phyloP scores from a whole-genome alignment of 1,140 invertebrate species.

The Diachasmimorpha longicaudata region DNA sequence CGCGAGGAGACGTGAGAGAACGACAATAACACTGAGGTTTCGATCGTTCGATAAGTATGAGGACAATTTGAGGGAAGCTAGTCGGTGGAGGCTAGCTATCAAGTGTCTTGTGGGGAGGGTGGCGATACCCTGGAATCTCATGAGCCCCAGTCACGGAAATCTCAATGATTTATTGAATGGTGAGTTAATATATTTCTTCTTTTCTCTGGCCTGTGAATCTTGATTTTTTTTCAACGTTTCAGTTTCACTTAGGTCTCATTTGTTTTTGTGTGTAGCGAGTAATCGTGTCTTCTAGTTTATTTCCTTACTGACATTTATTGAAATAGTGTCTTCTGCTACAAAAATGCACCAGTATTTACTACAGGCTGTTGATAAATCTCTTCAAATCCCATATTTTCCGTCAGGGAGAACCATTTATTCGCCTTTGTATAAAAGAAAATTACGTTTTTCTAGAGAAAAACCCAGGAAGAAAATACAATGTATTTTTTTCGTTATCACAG shows the following conservation, averaged over 20 bases:
- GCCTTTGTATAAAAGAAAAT: too few relatives aligned
- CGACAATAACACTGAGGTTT: constrained; percentile 80
- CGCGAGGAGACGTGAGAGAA: constrained; percentile 72
- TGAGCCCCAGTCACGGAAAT: constrained; percentile 53
- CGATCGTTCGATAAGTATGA: constrained; percentile 81
- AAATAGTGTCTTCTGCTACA: too few relatives aligned
- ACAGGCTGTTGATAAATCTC: too few relatives aligned
- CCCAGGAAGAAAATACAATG: too few relatives aligned
- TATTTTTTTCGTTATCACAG: too few relatives aligned
- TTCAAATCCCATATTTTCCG: too few relatives aligned
- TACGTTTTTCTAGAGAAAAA: too few relatives aligned
- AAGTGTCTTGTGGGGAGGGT: constrained; percentile 70
- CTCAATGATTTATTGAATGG: constrained; percentile 51
- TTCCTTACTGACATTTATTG: too few relatives aligned
- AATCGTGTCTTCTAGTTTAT: too few relatives aligned
- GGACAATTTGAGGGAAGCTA: constrained; percentile 82
- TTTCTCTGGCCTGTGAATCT: not conserved
- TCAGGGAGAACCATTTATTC: too few relatives aligned
- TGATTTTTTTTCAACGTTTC: not conserved
- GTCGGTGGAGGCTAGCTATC: constrained; percentile 80
- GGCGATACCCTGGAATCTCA: constrained; percentile 61
- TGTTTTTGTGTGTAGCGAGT: too few relatives aligned
- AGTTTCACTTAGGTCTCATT: constrained; percentile 1
- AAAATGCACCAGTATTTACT: too few relatives aligned
- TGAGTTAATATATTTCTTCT: constrained; percentile 34